Evolutionary conservation across 2,113 vertebrate species (phyloP), one percentile per base, ranked within the genome.

Genomic region (Cathartes aura): DNA sequence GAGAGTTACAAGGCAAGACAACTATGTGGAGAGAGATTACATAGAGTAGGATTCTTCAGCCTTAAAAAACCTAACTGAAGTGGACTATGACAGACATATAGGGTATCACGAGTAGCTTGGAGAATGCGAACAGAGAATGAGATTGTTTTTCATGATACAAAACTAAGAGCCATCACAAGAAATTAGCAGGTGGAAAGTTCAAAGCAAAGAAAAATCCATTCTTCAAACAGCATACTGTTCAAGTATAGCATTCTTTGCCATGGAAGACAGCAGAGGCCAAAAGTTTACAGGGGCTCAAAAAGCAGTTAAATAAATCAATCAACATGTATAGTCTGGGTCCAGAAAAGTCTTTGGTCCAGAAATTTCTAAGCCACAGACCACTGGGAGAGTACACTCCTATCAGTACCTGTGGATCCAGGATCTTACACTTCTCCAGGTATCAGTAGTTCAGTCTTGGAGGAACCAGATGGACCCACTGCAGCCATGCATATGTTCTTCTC

Each of bases 401-500:
- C 30, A 53, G 6, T 47, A n/a, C 5, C 42, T 53, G 24, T 34
- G 21, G 15, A 29, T 71, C 8, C 32, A 85, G 1, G 1, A 21
- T 62, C 36, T 64, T 47, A n/a, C 3, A 10, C 17, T 47, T 38
- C 53, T 55, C 13, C 30, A 40, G 4, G 6, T 15, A 34, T 11
- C 23, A 36, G 24, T 32, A 34, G 7, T 22, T 78, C 26, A 16
- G 32, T 12, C 40, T 70, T 29, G 8, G 34, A 85, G 16, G 29
- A 66, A 55, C 9, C 22, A 75, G 20, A 43, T 17, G n/a, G 50
- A 59, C 29, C 3, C 30, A 24, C 40, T 53, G 26, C 4, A 4
- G 26, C 48, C 0, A 0, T 36, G 8, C 5, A 6, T 12, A 17
- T 30, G 15, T 34, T 43, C 9, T 68, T n/a, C 6, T 53, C 6